Evolutionary conservation across 2,113 vertebrate species (phyloP).

Genomic region (Nanger granti): DNA sequence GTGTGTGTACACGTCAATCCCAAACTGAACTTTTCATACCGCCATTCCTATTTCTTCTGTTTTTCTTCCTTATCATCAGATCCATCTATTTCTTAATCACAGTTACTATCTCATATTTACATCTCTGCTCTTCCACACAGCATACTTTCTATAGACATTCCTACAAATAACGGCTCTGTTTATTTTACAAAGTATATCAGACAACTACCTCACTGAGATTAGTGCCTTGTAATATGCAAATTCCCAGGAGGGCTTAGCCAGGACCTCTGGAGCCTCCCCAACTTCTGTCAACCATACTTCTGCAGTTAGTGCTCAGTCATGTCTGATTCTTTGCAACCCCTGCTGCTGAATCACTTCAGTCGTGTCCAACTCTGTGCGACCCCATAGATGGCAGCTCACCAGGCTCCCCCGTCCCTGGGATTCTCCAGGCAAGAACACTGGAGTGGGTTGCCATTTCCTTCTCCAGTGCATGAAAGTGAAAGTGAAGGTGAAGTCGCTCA

Average conservation of each 20-base stretch:
- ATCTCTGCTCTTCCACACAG: not conserved
- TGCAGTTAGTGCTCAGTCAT: not conserved
- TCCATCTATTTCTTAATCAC: not conserved
- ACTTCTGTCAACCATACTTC: not conserved
- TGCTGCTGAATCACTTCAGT: too few species aligned
- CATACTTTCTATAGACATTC: not conserved
- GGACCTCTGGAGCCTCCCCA: too few species aligned
- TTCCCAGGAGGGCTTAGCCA: not conserved
- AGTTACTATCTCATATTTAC: not conserved
- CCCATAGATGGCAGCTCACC: too few species aligned
- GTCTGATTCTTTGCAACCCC: not conserved
- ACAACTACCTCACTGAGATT: not conserved
- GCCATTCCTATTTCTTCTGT: not conserved
- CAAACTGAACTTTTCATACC: not conserved
- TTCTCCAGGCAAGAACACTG: too few species aligned
- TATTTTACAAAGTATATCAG: not conserved
- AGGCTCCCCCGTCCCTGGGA: too few species aligned
- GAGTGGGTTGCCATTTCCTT: too few species aligned
- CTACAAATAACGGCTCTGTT: not conserved
- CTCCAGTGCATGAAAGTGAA: too few species aligned
- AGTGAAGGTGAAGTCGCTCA: too few species aligned
- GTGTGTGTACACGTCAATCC: not conserved
- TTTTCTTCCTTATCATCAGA: slow-evolving; percentile 19
- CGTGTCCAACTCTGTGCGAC: too few species aligned
- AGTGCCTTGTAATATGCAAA: not conserved